A percentile compares a stretch with the other conserved stretches of the same genome.
These are phyloP conservation scores for Spodoptera frugiperda DNA, from an alignment of 1,140 invertebrate genomes.

Conservation along the genomic window DNA sequence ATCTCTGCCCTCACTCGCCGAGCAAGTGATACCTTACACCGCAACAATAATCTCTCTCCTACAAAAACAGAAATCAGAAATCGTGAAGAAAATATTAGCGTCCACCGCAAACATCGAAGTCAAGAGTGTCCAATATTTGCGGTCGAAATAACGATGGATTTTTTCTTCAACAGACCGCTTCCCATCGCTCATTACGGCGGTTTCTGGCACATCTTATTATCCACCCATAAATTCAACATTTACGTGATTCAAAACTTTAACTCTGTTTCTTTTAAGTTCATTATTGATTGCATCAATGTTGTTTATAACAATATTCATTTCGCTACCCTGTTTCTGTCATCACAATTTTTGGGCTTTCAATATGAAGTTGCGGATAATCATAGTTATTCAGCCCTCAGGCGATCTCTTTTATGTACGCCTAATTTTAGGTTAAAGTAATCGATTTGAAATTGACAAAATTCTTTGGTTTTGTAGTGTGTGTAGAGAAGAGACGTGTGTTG, in stretches of 20 bases:
- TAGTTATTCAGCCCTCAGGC: constrained; percentile 71
- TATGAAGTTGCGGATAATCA: constrained; percentile 70
- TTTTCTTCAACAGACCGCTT: constrained; percentile 66
- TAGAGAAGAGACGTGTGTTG: constrained; percentile 5
- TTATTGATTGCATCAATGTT: not conserved
- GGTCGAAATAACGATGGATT: constrained; percentile 64
- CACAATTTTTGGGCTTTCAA: constrained; percentile 71
- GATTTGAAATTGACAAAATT: constrained; percentile 66
- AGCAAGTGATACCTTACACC: constrained; percentile 27
- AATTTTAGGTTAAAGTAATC: constrained; percentile 71
- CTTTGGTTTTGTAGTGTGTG: constrained; percentile 32
- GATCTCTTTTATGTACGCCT: constrained; percentile 78
- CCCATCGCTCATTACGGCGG: constrained; percentile 73
- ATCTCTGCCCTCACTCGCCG: constrained; percentile 17
- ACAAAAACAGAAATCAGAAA: constrained; percentile 30
- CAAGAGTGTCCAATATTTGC: constrained; percentile 50
- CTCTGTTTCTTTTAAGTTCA: not conserved
- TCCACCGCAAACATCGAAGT: constrained; percentile 24
- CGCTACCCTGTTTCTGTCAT: constrained; percentile 63
- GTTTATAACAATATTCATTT: constrained; percentile 11
- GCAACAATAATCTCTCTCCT: constrained; percentile 21
- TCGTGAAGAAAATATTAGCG: constrained; percentile 39
- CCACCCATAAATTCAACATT: constrained; percentile 39
- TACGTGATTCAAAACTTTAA: constrained; percentile 12
- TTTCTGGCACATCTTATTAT: constrained; percentile 75